These are phyloP conservation scores for Aurelia coerulea DNA, from an alignment of 30 jellyfish, hydroid and myxozoan species.

Conservation along the genomic window DNA sequence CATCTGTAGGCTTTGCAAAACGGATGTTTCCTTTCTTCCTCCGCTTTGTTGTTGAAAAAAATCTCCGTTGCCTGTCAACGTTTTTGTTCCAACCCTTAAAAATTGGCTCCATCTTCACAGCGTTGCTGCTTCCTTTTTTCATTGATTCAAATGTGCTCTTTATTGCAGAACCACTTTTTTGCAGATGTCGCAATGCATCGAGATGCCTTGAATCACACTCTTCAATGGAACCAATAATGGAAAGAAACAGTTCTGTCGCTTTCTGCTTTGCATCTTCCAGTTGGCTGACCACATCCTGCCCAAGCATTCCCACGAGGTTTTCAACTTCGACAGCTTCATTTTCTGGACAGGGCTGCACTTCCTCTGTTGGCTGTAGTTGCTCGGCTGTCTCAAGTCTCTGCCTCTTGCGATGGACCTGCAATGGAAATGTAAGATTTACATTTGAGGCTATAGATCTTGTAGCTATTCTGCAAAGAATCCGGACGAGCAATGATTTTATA, in stretches of 20 bases:
- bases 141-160: conserved; percentile 14
- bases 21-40: conserved; percentile 25
- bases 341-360: neutral
- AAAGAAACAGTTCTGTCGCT: neutral
- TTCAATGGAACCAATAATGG: conserved; percentile 28
- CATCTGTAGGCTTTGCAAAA: conserved; percentile 33
- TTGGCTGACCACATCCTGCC: neutral
- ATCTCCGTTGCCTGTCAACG: conserved; percentile 14
- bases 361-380: neutral
- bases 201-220: neutral
- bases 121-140: neutral
- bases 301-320: neutral
- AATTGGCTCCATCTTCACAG: neutral
- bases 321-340: neutral
- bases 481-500: too few species aligned
- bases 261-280: conserved; percentile 1
- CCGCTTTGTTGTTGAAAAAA: conserved; percentile 26
- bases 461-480: too few species aligned
- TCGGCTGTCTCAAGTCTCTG: neutral
- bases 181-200: neutral
- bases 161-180: conserved; percentile 13
- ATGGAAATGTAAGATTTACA: too few species aligned
- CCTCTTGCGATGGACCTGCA: conserved; percentile 10
- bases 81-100: neutral
- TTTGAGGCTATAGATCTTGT: too few species aligned